Conservation (phyloP, 2,888 invertebrate species). For the Cheilosia soror region DNA sequence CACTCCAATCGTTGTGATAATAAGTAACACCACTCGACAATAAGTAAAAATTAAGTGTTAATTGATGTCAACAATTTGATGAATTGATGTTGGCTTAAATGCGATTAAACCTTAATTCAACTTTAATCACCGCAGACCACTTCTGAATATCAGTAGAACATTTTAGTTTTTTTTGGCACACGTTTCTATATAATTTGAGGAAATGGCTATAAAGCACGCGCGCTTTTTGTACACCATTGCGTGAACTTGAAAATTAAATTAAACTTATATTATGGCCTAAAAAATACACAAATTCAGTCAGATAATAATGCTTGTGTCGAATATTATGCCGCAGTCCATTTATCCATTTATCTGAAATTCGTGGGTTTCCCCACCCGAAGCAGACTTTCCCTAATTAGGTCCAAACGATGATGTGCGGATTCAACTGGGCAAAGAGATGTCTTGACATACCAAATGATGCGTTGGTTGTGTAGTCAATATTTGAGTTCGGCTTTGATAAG, state of each 20-base stretch:
- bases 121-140: constrained; percentile 19
- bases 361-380: neutral
- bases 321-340: neutral
- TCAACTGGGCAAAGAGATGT: constrained; percentile 1
- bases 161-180: neutral
- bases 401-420: neutral
- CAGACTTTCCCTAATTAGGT: constrained; percentile 23
- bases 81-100: neutral
- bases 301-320: constrained; percentile 3
- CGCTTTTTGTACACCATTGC: neutral
- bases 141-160: neutral
- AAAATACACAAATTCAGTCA: neutral
- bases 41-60: constrained; percentile 28
- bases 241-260: constrained; percentile 17
- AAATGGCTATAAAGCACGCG: neutral
- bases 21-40: constrained; percentile 1
- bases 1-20: neutral
- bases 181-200: constrained; percentile 4
- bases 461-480: constrained; percentile 25
- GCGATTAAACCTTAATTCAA: constrained; percentile 24
- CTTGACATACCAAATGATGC: constrained; percentile 7
- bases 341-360: neutral
- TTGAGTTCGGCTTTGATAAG: constrained; percentile 28
- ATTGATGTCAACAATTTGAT: constrained; percentile 34
- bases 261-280: neutral